Evolutionary conservation across 2,113 vertebrate species (phyloP), one percentile per base, ranked within the genome.

Genomic region (Nothoprocta perdicaria): DNA sequence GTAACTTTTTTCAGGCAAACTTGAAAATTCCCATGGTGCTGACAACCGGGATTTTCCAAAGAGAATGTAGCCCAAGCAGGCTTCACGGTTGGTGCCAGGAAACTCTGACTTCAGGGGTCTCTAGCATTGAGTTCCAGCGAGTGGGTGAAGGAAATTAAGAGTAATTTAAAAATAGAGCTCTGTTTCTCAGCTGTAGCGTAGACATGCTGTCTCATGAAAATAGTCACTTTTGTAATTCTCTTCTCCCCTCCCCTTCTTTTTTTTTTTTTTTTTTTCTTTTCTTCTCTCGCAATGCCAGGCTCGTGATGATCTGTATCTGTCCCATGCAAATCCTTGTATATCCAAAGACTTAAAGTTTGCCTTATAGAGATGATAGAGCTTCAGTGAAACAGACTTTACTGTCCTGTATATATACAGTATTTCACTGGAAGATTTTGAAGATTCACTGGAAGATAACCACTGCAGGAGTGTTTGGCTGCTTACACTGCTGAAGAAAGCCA

Each of bases 41-140:
- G 89, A 92, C 92, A 95, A 82, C 46, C 52, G 89, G 94, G 84
- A 71, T 92, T 96, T 96, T 93, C 84, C 86, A 43, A 60, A 95
- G 38, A 53, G 67, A 92, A 31, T 65, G 33, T 63, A 77, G 71
- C 57, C 55, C 80, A 85, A 55, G 65, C 29, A 86, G 40, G 31
- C 77, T 67, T 88, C n/a, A 66, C 77, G 29, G 62, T 93, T 46
- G 22, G 75, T 74, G 87, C 95, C 89, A 96, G 89, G 84, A 96
- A 94, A 95, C 68, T 93, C 52, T 95, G 94, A 96, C 94, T 94
- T 93, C 73, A 91, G 76, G 84, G 84, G 82, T 96, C 94, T 92
- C 38, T 43, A 75, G 40, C 13, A 48, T 68, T 85, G 79, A 87
- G 63, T 93, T 92, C 52, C 9, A 89, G 72, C 33, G 75, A 91